Evolutionary conservation across 2,888 invertebrate species (phyloP).

Genomic region (Lacanobia oleracea): DNA sequence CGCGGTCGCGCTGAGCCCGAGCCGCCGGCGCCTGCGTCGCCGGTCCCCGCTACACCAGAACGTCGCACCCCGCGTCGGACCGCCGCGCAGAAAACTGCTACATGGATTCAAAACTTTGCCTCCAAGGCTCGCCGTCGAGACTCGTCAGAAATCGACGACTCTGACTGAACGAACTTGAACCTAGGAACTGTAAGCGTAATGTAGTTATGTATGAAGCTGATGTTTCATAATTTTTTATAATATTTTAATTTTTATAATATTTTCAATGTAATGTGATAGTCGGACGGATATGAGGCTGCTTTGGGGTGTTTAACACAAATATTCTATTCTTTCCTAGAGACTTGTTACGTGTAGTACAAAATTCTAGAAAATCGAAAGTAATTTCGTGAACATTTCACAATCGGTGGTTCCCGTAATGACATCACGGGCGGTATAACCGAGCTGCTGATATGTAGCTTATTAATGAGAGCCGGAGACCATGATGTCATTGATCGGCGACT

Average conservation of each 20-base stretch:
- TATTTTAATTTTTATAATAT: slow-evolving; percentile 21
- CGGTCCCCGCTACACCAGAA: slow-evolving; percentile 72
- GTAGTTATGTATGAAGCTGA: background rate
- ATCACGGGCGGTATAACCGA: no score
- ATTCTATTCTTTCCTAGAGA: background rate
- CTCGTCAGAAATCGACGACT: slow-evolving; percentile 83
- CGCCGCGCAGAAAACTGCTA: slow-evolving; percentile 80
- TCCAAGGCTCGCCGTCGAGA: slow-evolving; percentile 72
- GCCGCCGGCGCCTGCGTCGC: slow-evolving; percentile 62
- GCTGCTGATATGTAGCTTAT: no score
- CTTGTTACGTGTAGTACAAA: background rate
- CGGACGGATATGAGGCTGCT: slow-evolving; percentile 1
- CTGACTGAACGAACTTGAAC: slow-evolving; percentile 72
- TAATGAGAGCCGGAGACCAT: no score
- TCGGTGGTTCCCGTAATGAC: no score
- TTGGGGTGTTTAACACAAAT: slow-evolving; percentile 12
- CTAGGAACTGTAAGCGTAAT: background rate
- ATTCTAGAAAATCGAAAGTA: background rate
- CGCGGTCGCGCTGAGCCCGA: slow-evolving; percentile 65
- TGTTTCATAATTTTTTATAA: slow-evolving; percentile 15
- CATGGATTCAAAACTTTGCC: slow-evolving; percentile 81
- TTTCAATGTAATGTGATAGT: slow-evolving; percentile 11
- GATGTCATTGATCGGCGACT: background rate
- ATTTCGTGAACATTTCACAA: no score
- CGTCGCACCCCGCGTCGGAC: slow-evolving; percentile 84